Conservation (phyloP, 2,797 vertebrate genomes). For the Gymnopithys bicolor region DNA sequence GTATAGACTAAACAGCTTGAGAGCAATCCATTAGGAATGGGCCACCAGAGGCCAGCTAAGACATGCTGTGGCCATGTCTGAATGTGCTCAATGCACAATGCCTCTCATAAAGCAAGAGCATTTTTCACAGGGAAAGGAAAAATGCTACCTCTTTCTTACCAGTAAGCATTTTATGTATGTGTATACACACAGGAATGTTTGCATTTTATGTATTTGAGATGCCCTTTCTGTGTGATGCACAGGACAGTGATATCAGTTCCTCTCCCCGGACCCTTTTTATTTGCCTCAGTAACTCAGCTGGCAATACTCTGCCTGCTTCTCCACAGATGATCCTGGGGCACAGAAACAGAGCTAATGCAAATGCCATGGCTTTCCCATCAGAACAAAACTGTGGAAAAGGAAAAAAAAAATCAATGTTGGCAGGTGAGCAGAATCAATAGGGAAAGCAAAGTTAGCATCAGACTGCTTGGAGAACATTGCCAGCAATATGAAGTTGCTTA, state of each 20-base stretch:
- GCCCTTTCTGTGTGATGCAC: background rate
- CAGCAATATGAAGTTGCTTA: background rate
- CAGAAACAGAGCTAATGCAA: background rate
- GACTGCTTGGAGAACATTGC: background rate
- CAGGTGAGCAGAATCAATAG: background rate
- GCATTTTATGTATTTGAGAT: background rate
- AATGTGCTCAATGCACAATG: background rate
- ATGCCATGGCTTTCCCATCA: background rate
- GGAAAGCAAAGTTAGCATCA: background rate
- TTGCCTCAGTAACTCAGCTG: background rate
- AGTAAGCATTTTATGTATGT: background rate
- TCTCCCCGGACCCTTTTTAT: background rate
- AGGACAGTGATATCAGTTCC: fast-evolving
- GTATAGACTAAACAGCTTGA: background rate
- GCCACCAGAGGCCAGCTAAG: background rate
- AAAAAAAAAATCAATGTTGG: background rate
- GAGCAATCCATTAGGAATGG: background rate
- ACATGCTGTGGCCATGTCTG: background rate
- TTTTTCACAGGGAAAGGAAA: background rate
- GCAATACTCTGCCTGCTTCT: background rate
- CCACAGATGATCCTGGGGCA: background rate
- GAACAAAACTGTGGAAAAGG: background rate
- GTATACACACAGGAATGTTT: background rate
- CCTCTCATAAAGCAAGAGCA: background rate
- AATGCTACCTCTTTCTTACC: background rate